A percentile compares a stretch with the other conserved stretches of the same genome.
phyloP scores from a whole-genome alignment of 1,140 invertebrate species.

The Microplitis mediator region DNA sequence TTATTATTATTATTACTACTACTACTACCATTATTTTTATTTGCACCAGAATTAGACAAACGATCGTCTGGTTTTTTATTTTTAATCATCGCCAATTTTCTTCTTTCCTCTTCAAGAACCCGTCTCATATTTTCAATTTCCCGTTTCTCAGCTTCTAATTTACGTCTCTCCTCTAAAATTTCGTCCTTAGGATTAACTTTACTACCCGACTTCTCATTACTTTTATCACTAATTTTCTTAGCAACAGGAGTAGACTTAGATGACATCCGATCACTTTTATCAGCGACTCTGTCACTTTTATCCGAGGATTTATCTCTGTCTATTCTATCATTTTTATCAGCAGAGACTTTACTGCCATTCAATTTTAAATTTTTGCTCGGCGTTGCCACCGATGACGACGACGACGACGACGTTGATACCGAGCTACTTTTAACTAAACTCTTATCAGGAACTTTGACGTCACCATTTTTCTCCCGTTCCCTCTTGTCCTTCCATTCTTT shows the following conservation, averaged over 20 bases:
- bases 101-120: conserved; percentile 60
- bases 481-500: conserved; percentile 63
- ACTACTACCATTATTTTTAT: conserved; percentile 25
- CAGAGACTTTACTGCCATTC: too few species aligned
- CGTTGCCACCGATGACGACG: neutral
- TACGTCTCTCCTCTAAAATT: conserved; percentile 50
- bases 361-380: conserved; percentile 32
- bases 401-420: neutral
- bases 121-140: conserved; percentile 59
- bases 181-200: conserved; percentile 33
- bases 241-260: neutral
- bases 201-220: conserved; percentile 35
- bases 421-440: conserved; percentile 11
- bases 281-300: too few species aligned
- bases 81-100: conserved; percentile 44
- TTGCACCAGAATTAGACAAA: conserved; percentile 7
- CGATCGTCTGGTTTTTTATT: conserved; percentile 40
- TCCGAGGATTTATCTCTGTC: too few species aligned
- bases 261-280: too few species aligned
- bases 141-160: conserved; percentile 57
- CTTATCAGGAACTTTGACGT: neutral
- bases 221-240: conserved; percentile 62
- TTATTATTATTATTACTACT: too few species aligned
- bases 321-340: too few species aligned
- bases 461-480: conserved; percentile 49